Conservation (phyloP, 2,888 invertebrate genomes). For the Scaptodrosophila latifasciaeformis region DNA sequence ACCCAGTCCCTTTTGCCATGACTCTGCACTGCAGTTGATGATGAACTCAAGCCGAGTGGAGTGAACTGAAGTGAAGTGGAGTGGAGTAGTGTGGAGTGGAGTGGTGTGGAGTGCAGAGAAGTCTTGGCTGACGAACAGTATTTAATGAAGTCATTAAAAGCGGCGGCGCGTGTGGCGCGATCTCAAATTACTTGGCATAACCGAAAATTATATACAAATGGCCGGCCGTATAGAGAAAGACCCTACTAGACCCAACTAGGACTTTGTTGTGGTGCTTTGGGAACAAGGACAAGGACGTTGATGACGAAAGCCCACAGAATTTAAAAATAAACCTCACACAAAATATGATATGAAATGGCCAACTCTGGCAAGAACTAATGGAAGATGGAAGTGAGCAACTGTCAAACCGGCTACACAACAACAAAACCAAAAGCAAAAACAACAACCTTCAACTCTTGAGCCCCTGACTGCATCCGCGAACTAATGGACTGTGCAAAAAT, state of each 20-base stretch:
- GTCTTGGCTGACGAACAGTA: constrained; percentile 31
- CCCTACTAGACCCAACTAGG: constrained; percentile 22
- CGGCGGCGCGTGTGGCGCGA: constrained; percentile 73
- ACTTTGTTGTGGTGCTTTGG: neutral
- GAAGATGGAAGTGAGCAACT: constrained; percentile 43
- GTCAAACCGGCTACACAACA: constrained; percentile 45
- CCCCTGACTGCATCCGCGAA: constrained; percentile 55
- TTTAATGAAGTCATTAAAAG: constrained; percentile 74
- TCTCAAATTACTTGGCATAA: constrained; percentile 71
- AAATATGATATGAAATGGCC: constrained; percentile 3
- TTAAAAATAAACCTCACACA: constrained; percentile 41
- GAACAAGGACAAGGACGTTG: neutral
- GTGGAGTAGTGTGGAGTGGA: no score
- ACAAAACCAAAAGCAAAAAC: constrained; percentile 18
- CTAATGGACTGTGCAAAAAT: constrained; percentile 66
- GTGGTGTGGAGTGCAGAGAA: no score
- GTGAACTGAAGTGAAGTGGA: no score
- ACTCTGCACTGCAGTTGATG: neutral
- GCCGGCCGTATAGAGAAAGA: constrained; percentile 16
- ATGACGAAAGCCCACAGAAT: constrained; percentile 19
- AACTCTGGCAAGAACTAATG: neutral
- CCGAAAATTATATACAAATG: constrained; percentile 66
- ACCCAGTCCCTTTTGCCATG: no score
- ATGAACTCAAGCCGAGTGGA: neutral
- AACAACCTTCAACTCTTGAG: constrained; percentile 53